A percentile compares a stretch with the other conserved stretches of the same genome.
Evolutionary conservation across 2,888 invertebrate species (phyloP).

Genomic region (Catocala nupta): DNA sequence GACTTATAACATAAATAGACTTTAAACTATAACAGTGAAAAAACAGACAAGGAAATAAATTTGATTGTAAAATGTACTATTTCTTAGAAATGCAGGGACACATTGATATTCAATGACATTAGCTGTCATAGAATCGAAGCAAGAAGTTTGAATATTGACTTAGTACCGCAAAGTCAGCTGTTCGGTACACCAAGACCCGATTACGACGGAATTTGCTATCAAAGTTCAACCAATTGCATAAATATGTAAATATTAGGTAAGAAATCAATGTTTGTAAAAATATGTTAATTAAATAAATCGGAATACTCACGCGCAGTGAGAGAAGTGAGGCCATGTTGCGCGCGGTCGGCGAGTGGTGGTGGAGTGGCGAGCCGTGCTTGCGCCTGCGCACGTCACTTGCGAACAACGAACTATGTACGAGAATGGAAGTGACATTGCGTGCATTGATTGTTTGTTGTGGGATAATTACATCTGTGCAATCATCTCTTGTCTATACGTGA

Average conservation of each 20-base stretch:
- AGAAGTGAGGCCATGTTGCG: constrained; percentile 73
- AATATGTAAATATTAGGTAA: constrained; percentile 44
- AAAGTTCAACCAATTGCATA: constrained; percentile 30
- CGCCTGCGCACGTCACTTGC: constrained; percentile 69
- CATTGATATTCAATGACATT: constrained; percentile 25
- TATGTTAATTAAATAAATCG: constrained; percentile 44
- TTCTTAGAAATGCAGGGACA: constrained; percentile 2
- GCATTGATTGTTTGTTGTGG: constrained; percentile 29
- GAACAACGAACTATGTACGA: constrained; percentile 53
- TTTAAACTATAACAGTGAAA: not conserved
- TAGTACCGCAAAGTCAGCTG: constrained; percentile 9
- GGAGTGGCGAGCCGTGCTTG: constrained; percentile 72
- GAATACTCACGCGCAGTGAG: constrained; percentile 70
- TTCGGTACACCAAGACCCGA: not conserved
- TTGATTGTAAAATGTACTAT: not conserved
- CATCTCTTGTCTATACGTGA: not conserved
- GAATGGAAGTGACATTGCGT: constrained; percentile 63
- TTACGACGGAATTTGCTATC: constrained; percentile 21
- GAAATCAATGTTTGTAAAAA: constrained; percentile 39
- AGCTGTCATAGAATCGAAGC: constrained; percentile 34
- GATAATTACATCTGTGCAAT: constrained; percentile 6
- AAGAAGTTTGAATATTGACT: constrained; percentile 2
- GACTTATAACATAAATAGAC: too few species aligned
- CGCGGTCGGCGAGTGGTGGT: constrained; percentile 76
- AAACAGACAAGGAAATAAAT: not conserved